Percentiles rank a stretch among this genome's conserved stretches.
Evolutionary conservation across 2,888 invertebrate genomes (phyloP).

Genomic region (Boloria selene): DNA sequence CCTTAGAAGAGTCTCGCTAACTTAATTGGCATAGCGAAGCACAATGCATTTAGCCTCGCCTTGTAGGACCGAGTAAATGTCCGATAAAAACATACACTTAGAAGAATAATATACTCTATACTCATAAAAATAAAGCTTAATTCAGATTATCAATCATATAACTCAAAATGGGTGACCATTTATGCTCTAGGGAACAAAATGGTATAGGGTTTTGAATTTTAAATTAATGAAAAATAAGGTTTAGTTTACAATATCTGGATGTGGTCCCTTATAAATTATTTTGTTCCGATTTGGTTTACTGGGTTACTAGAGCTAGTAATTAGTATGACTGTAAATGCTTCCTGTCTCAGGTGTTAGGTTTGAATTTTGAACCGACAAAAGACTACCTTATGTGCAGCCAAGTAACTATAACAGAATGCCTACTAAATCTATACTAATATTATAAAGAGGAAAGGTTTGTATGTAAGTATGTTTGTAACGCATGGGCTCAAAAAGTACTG

Average conservation of each 20-base stretch:
- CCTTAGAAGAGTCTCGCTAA: constrained; percentile 34
- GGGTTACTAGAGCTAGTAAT: constrained; percentile 21
- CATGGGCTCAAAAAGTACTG: no score
- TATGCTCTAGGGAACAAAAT: not conserved
- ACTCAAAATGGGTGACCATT: constrained; percentile 14
- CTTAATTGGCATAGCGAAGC: constrained; percentile 37
- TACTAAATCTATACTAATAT: no score
- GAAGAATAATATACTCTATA: not conserved
- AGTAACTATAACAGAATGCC: not conserved
- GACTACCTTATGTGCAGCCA: not conserved
- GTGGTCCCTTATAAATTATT: constrained; percentile 14
- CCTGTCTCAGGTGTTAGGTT: constrained; percentile 13
- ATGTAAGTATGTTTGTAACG: not conserved
- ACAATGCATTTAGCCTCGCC: constrained; percentile 38
- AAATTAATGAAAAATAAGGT: not conserved
- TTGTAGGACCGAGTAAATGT: constrained; percentile 16
- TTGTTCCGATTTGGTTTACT: constrained; percentile 20
- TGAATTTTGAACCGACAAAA: not conserved
- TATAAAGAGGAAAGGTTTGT: no score
- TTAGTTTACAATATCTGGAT: not conserved
- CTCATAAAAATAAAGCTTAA: constrained; percentile 8
- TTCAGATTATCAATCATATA: constrained; percentile 6
- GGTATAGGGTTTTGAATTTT: constrained; percentile 2
- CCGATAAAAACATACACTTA: constrained; percentile 10
- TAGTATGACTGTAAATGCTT: constrained; percentile 21